Conservation (phyloP, 1,140 invertebrate species). For the Trichoplusia ni region DNA sequence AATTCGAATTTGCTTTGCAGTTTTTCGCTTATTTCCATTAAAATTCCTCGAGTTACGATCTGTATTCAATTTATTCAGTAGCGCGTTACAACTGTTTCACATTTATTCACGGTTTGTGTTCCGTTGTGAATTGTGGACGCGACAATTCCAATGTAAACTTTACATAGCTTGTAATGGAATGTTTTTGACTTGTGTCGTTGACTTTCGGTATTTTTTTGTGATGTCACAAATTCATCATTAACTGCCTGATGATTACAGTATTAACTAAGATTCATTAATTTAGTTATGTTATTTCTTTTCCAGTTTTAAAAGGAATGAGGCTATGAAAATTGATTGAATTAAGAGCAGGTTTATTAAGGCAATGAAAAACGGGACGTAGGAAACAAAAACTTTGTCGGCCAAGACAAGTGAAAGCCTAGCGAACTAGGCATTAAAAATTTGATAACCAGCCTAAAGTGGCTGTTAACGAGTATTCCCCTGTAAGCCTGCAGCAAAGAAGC, state of each 20-base stretch:
- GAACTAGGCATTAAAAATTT: constrained; percentile 18
- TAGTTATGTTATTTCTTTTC: too few species aligned
- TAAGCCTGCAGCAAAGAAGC: constrained; percentile 17
- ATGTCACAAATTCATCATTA: too few species aligned
- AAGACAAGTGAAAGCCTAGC: constrained; percentile 6
- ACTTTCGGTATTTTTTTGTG: neutral
- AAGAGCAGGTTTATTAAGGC: neutral
- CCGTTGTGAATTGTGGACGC: constrained; percentile 23
- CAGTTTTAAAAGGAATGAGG: too few species aligned
- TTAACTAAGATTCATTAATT: too few species aligned
- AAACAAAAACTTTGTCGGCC: constrained; percentile 8
- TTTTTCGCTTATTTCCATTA: constrained; percentile 68
- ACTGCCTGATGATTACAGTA: too few species aligned
- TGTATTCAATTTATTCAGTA: constrained; percentile 60
- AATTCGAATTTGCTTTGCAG: constrained; percentile 47
- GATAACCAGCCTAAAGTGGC: constrained; percentile 18
- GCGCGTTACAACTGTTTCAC: constrained; percentile 55
- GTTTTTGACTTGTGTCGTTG: constrained; percentile 26
- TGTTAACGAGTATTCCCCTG: constrained; percentile 16
- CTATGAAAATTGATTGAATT: neutral
- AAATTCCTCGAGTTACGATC: constrained; percentile 60
- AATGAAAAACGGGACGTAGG: neutral
- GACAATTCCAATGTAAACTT: constrained; percentile 39
- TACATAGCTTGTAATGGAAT: constrained; percentile 16
- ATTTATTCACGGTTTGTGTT: constrained; percentile 43